phyloP scores from a whole-genome alignment of 1,140 invertebrate species.

The Physella acuta region DNA sequence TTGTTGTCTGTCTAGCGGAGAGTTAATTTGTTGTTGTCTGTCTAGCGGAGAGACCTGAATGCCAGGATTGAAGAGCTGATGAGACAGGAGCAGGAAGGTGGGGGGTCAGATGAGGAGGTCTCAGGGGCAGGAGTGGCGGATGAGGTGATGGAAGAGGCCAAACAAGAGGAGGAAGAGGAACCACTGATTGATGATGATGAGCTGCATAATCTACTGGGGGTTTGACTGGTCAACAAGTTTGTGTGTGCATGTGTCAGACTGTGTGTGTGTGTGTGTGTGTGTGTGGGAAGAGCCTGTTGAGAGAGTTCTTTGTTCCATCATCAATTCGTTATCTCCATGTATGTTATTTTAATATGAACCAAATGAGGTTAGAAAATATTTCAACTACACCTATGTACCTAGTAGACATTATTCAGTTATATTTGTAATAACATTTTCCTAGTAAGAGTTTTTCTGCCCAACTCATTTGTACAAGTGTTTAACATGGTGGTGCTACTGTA shows the following conservation, averaged over 20 bases:
- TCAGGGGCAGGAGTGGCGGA: slow-evolving; percentile 21
- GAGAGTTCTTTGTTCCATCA: too few species aligned
- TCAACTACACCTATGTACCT: too few species aligned
- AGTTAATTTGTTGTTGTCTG: not conserved
- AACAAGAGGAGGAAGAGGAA: slow-evolving; percentile 37
- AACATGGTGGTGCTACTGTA: too few species aligned
- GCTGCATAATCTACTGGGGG: slow-evolving; percentile 45
- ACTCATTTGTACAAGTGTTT: too few species aligned
- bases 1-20: too few species aligned
- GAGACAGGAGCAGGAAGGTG: slow-evolving; percentile 28
- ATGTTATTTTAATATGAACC: too few species aligned
- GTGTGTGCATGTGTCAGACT: not conserved
- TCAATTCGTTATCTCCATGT: too few species aligned
- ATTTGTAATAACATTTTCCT: too few species aligned
- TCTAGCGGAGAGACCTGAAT: slow-evolving; percentile 40
- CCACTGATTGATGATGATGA: slow-evolving; percentile 49
- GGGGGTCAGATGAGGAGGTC: slow-evolving; percentile 22
- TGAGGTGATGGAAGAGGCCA: slow-evolving; percentile 20
- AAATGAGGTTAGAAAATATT: too few species aligned
- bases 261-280: not conserved
- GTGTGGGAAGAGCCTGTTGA: too few species aligned
- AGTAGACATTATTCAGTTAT: too few species aligned
- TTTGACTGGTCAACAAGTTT: slow-evolving; percentile 25
- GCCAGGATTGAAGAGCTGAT: slow-evolving; percentile 44
- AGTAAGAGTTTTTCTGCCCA: too few species aligned